Evolutionary conservation across 1,140 invertebrate species (phyloP).

Genomic region (Drosophila bocqueti): DNA sequence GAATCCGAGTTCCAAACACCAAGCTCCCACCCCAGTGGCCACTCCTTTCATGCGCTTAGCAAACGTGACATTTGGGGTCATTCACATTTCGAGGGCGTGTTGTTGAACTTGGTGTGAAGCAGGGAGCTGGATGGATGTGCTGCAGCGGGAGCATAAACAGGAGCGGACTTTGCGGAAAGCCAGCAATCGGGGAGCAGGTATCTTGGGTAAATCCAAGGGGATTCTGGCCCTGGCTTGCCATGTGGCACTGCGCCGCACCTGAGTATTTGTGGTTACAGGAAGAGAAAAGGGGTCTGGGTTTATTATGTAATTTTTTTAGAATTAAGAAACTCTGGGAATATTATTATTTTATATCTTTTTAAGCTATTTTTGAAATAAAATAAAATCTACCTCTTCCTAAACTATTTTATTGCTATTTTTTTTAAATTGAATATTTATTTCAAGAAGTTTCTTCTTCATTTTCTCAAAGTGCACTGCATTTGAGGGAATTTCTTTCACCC

Average conservation of each 20-base stretch:
- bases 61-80: conserved; percentile 82
- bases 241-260: conserved; percentile 8
- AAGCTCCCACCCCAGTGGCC: conserved; percentile 13
- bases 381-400: background rate
- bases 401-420: background rate
- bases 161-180: conserved; percentile 35
- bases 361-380: fast-evolving
- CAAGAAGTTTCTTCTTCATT: background rate
- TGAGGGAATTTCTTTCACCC: conserved; percentile 10
- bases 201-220: conserved; percentile 22
- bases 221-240: conserved; percentile 9
- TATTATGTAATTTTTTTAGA: background rate
- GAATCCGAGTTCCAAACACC: background rate
- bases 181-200: conserved; percentile 15
- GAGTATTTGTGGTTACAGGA: conserved; percentile 4
- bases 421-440: too few species aligned
- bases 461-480: background rate
- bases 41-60: conserved; percentile 48
- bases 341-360: background rate
- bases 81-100: conserved; percentile 84
- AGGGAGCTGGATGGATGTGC: background rate
- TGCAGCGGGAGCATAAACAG: conserved; percentile 25
- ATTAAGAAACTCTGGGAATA: background rate
- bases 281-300: background rate
- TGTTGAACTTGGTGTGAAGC: conserved; percentile 77